A percentile compares a stretch with the other conserved stretches of the same genome.
Evolutionary conservation across 2,113 vertebrate genomes (phyloP).

Genomic region (Dicerorhinus sumatrensis): DNA sequence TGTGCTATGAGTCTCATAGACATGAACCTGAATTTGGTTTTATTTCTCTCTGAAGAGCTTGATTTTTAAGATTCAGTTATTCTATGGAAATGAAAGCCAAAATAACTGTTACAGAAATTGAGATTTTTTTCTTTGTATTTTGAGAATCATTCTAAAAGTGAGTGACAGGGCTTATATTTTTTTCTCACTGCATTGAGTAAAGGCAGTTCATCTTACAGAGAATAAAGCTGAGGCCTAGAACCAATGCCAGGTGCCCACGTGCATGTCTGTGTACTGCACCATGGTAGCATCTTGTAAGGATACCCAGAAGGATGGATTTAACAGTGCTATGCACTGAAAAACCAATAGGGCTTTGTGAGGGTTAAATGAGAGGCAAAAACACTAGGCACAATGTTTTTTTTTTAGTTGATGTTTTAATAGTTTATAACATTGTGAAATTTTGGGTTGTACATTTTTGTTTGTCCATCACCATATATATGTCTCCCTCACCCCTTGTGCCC

Average conservation of each 20-base stretch:
- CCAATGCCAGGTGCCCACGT: fast-evolving
- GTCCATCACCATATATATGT: too few species aligned
- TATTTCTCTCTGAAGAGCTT: not conserved
- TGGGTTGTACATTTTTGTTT: too few species aligned
- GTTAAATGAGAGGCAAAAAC: not conserved
- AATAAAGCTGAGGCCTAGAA: not conserved
- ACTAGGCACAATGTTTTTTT: not conserved
- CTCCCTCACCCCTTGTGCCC: too few species aligned
- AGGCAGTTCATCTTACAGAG: not conserved
- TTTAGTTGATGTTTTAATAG: too few species aligned
- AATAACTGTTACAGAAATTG: not conserved
- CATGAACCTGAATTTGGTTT: not conserved
- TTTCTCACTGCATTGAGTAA: not conserved
- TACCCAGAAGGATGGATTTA: not conserved
- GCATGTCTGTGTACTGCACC: not conserved
- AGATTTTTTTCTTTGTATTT: not conserved
- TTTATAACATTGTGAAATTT: too few species aligned
- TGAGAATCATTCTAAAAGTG: not conserved
- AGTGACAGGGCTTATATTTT: not conserved
- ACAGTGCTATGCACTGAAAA: not conserved
- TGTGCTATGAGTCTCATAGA: not conserved
- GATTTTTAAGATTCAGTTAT: not conserved
- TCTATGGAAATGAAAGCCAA: not conserved
- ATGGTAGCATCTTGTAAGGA: fast-evolving
- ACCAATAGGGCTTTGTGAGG: not conserved